A percentile compares a stretch with the other conserved stretches of the same genome.
phyloP scores from a whole-genome alignment of 92 coral and sea anemone species.

The Zoanthus gigantus region DNA sequence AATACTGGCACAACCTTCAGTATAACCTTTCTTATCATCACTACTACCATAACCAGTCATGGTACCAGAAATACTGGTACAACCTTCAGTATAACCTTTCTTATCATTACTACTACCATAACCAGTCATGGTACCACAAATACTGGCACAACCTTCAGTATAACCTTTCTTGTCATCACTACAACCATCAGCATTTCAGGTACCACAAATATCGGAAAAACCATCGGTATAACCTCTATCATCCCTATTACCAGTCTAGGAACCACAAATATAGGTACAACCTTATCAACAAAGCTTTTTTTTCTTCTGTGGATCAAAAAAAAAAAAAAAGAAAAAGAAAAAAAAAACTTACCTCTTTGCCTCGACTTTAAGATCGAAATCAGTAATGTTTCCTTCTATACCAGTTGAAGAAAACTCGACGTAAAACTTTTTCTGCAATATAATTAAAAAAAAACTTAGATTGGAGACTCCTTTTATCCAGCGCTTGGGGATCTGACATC shows the following conservation, averaged over 20 bases:
- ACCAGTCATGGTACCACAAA: neutral
- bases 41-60: neutral
- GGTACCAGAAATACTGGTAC: neutral
- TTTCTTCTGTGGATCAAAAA: neutral
- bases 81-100: neutral
- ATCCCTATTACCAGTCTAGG: neutral
- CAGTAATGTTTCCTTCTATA: neutral
- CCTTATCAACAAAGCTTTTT: too few relatives aligned
- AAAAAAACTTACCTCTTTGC: neutral
- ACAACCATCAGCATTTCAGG: neutral
- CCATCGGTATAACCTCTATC: neutral
- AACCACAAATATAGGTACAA: too few relatives aligned
- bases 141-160: neutral
- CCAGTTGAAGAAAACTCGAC: neutral
- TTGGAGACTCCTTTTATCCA: too few relatives aligned
- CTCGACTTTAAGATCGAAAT: neutral
- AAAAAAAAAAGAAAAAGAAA: neutral
- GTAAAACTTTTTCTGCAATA: neutral
- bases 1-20: neutral
- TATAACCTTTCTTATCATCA: neutral
- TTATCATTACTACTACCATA: neutral
- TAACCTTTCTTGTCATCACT: neutral
- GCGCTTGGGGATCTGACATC: too few relatives aligned
- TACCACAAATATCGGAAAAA: neutral
- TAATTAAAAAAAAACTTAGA: neutral